A percentile compares a stretch with the other conserved stretches of the same genome.
Evolutionary conservation across 2,888 invertebrate species (phyloP).

Genomic region (Aromia moschata): DNA sequence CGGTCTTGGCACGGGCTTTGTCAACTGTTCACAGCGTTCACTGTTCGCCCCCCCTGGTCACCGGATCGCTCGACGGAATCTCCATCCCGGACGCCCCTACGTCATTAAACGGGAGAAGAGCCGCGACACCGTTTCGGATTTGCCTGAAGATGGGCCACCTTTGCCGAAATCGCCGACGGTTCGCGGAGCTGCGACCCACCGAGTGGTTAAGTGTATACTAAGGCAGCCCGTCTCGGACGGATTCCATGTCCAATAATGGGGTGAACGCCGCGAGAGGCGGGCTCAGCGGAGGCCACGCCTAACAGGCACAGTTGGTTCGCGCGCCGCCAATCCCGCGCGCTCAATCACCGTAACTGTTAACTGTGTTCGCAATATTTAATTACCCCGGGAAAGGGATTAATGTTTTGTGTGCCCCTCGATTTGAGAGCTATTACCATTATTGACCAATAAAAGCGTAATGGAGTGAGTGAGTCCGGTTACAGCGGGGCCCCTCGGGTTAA

Average conservation of each 20-base stretch:
- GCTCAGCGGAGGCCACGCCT: slow-evolving; percentile 40
- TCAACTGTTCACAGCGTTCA: slow-evolving; percentile 47
- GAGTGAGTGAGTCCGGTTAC: no score
- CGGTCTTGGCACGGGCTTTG: slow-evolving; percentile 67
- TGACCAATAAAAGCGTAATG: slow-evolving; percentile 35
- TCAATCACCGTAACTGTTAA: slow-evolving; percentile 37
- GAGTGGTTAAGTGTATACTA: slow-evolving; percentile 47
- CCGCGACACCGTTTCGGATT: no score
- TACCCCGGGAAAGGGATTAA: slow-evolving; percentile 38
- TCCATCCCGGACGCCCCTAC: slow-evolving; percentile 40
- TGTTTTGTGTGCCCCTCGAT: slow-evolving; percentile 33
- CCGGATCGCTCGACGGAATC: slow-evolving; percentile 44
- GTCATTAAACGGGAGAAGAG: neutral
- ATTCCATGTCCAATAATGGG: slow-evolving; percentile 22
- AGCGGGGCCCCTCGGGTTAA: no score
- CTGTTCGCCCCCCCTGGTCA: slow-evolving; percentile 42
- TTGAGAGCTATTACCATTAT: slow-evolving; percentile 36
- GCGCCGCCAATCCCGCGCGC: slow-evolving; percentile 33
- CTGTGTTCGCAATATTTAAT: slow-evolving; percentile 44
- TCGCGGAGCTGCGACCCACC: slow-evolving; percentile 24
- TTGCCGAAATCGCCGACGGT: neutral
- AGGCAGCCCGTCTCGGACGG: slow-evolving; percentile 9
- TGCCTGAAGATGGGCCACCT: neutral
- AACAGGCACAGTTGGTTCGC: slow-evolving; percentile 26
- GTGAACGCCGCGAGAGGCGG: slow-evolving; percentile 41